phyloP scores from a whole-genome alignment of 2,888 invertebrate species.

The Drosophila anceps region DNA sequence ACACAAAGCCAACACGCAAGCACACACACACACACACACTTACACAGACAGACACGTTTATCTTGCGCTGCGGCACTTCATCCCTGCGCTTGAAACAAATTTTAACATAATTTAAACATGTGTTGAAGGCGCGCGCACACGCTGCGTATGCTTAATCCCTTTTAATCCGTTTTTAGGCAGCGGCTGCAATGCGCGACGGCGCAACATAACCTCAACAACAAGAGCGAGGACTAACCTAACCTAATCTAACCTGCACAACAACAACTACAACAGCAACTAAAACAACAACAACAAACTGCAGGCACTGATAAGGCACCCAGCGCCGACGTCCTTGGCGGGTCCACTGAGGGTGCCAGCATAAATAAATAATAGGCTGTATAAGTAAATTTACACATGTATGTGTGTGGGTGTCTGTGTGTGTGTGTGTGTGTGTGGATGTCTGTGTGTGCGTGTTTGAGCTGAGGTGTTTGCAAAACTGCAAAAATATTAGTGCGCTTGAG shows the following conservation, averaged over 20 bases:
- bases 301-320: conserved; percentile 60
- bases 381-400: conserved; percentile 24
- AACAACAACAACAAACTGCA: conserved; percentile 60
- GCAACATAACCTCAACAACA: conserved; percentile 73
- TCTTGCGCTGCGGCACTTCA: conserved; percentile 20
- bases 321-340: conserved; percentile 54
- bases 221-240: conserved; percentile 60
- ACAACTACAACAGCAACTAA: conserved; percentile 17
- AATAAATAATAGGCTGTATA: conserved; percentile 63
- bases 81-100: conserved; percentile 67
- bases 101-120: conserved; percentile 79
- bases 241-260: conserved; percentile 60
- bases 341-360: conserved; percentile 64
- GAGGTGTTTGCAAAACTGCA: conserved; percentile 61
- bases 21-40: background rate
- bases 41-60: conserved; percentile 30
- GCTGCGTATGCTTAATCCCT: conserved; percentile 76
- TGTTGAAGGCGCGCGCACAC: conserved; percentile 71
- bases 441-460: conserved; percentile 18
- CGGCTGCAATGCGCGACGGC: conserved; percentile 51
- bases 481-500: conserved; percentile 58
- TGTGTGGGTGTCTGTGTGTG: background rate
- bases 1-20: conserved; percentile 53
- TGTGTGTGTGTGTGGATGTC: conserved; percentile 10
- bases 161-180: conserved; percentile 75